Evolutionary conservation across 2,113 vertebrate species (phyloP).

Genomic region (Xiphophorus couchianus): DNA sequence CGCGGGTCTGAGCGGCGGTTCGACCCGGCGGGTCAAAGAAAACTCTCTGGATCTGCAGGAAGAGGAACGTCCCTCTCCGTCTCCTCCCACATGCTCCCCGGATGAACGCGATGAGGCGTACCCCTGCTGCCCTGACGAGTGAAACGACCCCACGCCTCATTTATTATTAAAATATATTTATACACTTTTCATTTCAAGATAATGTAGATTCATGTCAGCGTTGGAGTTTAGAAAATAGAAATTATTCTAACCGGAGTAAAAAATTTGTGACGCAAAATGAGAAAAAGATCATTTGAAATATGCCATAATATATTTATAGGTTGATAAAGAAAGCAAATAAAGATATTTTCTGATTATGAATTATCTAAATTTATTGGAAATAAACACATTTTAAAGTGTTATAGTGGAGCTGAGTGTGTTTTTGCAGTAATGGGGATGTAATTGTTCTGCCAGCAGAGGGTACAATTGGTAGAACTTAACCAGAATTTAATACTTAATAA

Average conservation of each 20-base stretch:
- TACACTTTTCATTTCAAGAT: conserved; percentile 1
- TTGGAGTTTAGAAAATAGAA: not conserved
- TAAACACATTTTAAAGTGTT: not conserved
- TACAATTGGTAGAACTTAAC: too few relatives aligned
- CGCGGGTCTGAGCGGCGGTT: conserved; percentile 20
- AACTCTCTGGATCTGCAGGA: conserved; percentile 59
- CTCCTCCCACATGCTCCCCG: conserved; percentile 17
- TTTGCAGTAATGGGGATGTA: not conserved
- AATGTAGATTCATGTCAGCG: too few relatives aligned
- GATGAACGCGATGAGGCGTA: conserved; percentile 19
- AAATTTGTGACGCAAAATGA: not conserved
- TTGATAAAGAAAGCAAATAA: too few relatives aligned
- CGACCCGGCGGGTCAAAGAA: conserved; percentile 51
- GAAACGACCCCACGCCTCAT: not conserved
- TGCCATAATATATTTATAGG: too few relatives aligned
- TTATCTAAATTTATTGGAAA: not conserved
- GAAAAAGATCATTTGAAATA: too few relatives aligned
- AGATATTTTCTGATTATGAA: not conserved
- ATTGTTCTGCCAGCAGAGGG: too few relatives aligned
- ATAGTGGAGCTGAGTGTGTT: not conserved
- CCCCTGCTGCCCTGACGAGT: conserved; percentile 34
- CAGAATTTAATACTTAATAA: too few relatives aligned
- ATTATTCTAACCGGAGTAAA: not conserved
- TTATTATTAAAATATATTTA: not conserved
- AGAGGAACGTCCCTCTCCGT: conserved; percentile 30